phyloP scores from a whole-genome alignment of 2,113 vertebrate genomes.

The Psophia crepitans region DNA sequence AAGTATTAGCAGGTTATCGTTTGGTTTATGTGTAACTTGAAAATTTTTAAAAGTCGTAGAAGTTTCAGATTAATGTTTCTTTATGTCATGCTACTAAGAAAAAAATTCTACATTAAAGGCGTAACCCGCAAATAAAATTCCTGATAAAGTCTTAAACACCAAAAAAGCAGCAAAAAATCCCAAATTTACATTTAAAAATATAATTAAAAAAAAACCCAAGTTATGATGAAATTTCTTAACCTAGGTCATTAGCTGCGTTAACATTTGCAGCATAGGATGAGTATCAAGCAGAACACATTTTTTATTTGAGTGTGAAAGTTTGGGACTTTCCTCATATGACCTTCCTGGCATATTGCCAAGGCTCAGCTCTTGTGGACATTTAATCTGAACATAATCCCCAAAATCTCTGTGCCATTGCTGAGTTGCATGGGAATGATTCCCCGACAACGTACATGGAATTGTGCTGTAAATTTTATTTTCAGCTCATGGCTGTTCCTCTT shows the following conservation, averaged over 20 bases:
- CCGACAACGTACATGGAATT: not conserved
- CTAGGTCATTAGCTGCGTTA: not conserved
- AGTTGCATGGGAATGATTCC: not conserved
- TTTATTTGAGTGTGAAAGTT: not conserved
- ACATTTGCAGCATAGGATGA: not conserved
- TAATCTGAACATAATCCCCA: constrained; percentile 52
- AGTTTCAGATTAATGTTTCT: not conserved
- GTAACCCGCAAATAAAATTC: not conserved
- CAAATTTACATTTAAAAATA: not conserved
- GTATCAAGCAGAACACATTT: not conserved
- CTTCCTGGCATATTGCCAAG: not conserved
- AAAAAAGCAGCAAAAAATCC: not conserved
- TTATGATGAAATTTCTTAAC: not conserved
- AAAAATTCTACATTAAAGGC: not conserved
- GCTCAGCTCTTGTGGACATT: constrained; percentile 19
- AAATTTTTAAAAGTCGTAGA: not conserved
- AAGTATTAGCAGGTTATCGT: not conserved
- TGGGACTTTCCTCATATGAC: constrained; percentile 29
- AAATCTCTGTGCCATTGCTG: constrained; percentile 16
- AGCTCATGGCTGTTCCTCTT: not conserved
- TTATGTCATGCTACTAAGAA: not conserved
- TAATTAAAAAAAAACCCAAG: not conserved
- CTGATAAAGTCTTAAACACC: not conserved
- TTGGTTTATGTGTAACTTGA: not conserved
- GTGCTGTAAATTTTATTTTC: not conserved